Percentiles rank a stretch among this genome's conserved stretches.
These are phyloP conservation scores for Euplagia quadripunctaria DNA, from an alignment of 2,888 invertebrate genomes.

Conservation along the genomic window DNA sequence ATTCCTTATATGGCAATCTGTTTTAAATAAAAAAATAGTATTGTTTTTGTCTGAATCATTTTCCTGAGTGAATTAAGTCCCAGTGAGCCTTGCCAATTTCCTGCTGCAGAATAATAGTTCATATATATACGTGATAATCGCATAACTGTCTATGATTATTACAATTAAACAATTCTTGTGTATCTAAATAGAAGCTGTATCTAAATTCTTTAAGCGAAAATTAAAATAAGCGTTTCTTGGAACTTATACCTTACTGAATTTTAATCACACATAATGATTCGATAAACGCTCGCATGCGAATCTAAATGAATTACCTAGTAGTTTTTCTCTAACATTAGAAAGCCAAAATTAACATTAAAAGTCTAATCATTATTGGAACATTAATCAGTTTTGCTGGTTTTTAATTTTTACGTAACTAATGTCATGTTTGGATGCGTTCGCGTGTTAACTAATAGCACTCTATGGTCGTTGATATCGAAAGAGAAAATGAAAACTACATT, in stretches of 20 bases:
- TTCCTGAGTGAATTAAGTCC: no score
- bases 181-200: not conserved
- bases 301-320: not conserved
- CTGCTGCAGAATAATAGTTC: no score
- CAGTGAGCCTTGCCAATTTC: no score
- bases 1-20: no score
- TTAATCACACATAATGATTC: not conserved
- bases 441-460: slow-evolving; percentile 60
- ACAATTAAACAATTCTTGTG: not conserved
- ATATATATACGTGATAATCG: no score
- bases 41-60: no score
- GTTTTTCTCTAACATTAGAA: not conserved
- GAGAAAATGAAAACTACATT: slow-evolving; percentile 62
- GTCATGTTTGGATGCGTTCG: slow-evolving; percentile 55
- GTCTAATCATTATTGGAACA: not conserved
- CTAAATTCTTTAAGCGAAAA: not conserved
- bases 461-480: slow-evolving; percentile 66
- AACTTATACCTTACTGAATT: not conserved
- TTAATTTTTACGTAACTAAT: slow-evolving; percentile 11
- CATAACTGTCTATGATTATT: no score
- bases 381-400: not conserved
- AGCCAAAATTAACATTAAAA: not conserved
- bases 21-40: no score
- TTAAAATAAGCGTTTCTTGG: not conserved
- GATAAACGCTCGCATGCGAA: not conserved